Evolutionary conservation across 1,140 invertebrate species (phyloP).

Genomic region (Aphelinus atriplicis): DNA sequence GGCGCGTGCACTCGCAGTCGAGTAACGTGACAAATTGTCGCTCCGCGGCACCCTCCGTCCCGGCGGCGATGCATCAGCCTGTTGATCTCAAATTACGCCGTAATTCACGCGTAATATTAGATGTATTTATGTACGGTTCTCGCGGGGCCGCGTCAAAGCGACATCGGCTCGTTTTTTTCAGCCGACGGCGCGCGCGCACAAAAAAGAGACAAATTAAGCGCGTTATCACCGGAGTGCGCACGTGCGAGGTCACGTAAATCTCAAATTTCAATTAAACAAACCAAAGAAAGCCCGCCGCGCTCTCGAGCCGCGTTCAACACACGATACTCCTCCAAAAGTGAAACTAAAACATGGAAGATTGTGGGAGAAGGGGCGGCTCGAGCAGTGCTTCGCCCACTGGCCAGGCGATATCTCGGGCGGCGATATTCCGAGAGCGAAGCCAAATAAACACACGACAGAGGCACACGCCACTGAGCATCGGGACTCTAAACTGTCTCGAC

Average conservation of each 20-base stretch:
- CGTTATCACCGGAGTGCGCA: conserved; percentile 19
- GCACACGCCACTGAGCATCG: conserved; percentile 5
- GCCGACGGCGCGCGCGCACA: conserved; percentile 10
- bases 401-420: conserved; percentile 2
- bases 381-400: not conserved
- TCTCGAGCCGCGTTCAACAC: conserved; percentile 16
- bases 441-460: conserved; percentile 32
- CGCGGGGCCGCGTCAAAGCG: not conserved
- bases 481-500: conserved; percentile 15
- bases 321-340: conserved; percentile 8
- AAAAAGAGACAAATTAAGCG: conserved; percentile 14
- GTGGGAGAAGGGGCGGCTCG: not conserved
- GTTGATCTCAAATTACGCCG: conserved; percentile 11
- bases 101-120: conserved; percentile 37
- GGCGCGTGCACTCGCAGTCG: not conserved
- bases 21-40: too few relatives aligned
- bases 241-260: conserved; percentile 19
- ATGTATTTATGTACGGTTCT: conserved; percentile 21
- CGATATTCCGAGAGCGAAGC: conserved; percentile 31
- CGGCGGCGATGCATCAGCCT: not conserved
- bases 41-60: not conserved
- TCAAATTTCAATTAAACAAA: conserved; percentile 42
- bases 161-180: conserved; percentile 2
- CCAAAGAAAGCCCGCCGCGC: conserved; percentile 5
- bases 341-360: conserved; percentile 22